Evolutionary conservation across 2,888 invertebrate genomes (phyloP).

Genomic region (Nebria salina): DNA sequence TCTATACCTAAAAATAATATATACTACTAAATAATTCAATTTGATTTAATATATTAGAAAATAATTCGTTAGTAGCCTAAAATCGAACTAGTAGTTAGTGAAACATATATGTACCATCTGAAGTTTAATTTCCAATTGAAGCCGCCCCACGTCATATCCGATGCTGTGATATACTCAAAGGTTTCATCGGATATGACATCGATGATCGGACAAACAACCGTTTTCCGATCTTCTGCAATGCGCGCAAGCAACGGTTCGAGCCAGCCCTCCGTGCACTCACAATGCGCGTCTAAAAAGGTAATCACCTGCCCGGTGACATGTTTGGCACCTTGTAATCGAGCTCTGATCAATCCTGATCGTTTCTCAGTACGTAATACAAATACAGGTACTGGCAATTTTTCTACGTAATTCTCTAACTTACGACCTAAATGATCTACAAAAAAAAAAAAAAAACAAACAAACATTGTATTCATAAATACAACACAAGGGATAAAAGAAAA

Average conservation of each 20-base stretch:
- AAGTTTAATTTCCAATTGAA: conserved; percentile 99
- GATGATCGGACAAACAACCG: conserved; percentile 97
- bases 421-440: conserved; percentile 84
- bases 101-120: conserved; percentile 78
- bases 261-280: conserved; percentile 99
- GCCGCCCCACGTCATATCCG: conserved; percentile 99
- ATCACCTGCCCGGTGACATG: conserved; percentile 92
- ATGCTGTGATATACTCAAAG: conserved; percentile 98
- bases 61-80: not conserved
- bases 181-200: conserved; percentile 99
- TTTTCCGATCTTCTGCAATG: conserved; percentile 90
- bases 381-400: conserved; percentile 85
- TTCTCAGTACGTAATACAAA: conserved; percentile 89
- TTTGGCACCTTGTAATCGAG: conserved; percentile 92
- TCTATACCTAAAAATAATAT: conserved; percentile 77
- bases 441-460: conserved; percentile 51
- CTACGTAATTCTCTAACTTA: conserved; percentile 89
- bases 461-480: no score
- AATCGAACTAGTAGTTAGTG: not conserved
- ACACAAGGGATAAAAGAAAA: no score
- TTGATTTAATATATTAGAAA: no score
- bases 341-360: conserved; percentile 95
- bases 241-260: conserved; percentile 92
- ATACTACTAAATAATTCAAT: not conserved
- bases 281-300: conserved; percentile 98